Base-by-base conservation (phyloP, 2,888 invertebrate species). In the Spicauda simplicius region DNA sequence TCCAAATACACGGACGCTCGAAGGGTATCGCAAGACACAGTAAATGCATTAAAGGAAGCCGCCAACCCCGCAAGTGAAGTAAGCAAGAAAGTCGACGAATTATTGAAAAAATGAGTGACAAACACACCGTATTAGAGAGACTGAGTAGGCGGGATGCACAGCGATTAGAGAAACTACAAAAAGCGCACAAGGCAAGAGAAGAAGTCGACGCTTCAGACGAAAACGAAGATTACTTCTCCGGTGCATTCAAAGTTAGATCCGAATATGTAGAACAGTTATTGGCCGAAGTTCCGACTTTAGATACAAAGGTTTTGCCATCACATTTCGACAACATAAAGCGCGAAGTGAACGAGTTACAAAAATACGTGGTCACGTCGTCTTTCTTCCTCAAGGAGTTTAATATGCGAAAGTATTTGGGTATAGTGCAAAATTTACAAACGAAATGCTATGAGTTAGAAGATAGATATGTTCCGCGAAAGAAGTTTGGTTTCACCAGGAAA, bases 401-500 rank as follows among this genome's bases (percentile, higher is more conserved):
- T 77, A 95, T 97, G 82, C 94, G 97, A 80, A 95, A 95, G 78
- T 97, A 96, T 78, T 96, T 97, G 78, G 95, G 96, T 75, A 94
- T 94, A 20, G 91, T 97, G 2, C 96, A 97, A 80, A 94, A 95
- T 67, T 82, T 98, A 50, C 96, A 96, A 77, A 93, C 93, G n/a
- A 94, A 95, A 82, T 95, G 96, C 54, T 95, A 96, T 62, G 95
- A 96, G 71, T 88, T 96, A 37, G 97, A 97, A 83, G 94, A 96
- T 20, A 93, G 94, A 68, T 92, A 97, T 73, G 85, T 97, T 65
- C 98, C 98, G 0, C 96, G 97, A 77, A 97, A 97, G 81, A 97
- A 97, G 82, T 98, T 98, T 90, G 97, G 97, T 0, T 98, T 98
- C 78, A 96, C 96, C 74, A 96, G 95, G 77, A 96, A 95, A 80